Percentiles rank a stretch among this genome's conserved stretches.
Conservation (phyloP, 1,140 invertebrate species). For the Drosophila trapezifrons region DNA sequence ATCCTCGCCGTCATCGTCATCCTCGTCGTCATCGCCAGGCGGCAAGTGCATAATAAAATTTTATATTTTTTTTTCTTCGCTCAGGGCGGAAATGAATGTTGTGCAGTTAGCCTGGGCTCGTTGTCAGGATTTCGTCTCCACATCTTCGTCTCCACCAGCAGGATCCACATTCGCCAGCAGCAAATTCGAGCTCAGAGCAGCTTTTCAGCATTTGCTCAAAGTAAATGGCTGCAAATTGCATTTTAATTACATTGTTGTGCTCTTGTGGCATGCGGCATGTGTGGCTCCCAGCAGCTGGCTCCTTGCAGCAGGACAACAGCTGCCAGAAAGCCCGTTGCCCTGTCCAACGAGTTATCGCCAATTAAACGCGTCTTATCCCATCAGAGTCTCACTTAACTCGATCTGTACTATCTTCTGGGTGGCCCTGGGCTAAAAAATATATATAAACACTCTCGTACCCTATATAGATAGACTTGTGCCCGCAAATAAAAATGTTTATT, state of each 20-base stretch:
- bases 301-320: conserved; percentile 20
- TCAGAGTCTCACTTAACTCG: neutral
- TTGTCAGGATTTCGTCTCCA: conserved; percentile 21
- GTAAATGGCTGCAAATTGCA: conserved; percentile 79
- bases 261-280: conserved; percentile 41
- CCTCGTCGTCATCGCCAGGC: conserved; percentile 40
- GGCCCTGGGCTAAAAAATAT: neutral
- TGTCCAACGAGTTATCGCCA: conserved; percentile 9
- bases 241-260: conserved; percentile 79
- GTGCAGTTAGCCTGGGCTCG: conserved; percentile 33
- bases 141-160: neutral
- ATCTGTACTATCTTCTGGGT: neutral
- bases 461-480: neutral
- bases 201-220: conserved; percentile 55
- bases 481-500: neutral
- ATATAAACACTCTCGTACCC: neutral
- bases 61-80: conserved; percentile 65
- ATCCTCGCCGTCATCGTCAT: conserved; percentile 23
- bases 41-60: conserved; percentile 78
- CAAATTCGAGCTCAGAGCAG: conserved; percentile 15
- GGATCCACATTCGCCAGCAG: conserved; percentile 6
- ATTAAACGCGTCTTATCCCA: conserved; percentile 18
- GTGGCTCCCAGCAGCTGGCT: neutral
- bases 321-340: conserved; percentile 4
- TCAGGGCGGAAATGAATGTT: conserved; percentile 71